Conservation (phyloP, 2,113 vertebrate species). For the Microtus richardsoni region DNA sequence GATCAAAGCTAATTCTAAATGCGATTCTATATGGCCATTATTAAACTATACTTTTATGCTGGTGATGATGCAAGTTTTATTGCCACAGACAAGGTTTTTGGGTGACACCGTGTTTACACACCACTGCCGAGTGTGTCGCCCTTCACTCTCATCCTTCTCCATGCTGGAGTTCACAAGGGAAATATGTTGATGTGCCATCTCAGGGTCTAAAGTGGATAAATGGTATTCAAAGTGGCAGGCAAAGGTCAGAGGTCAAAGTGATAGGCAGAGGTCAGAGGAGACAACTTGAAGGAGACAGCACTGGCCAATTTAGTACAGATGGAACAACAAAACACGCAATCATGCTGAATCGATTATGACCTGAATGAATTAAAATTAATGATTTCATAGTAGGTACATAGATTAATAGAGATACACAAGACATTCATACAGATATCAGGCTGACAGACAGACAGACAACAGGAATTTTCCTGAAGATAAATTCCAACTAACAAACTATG, state of each 20-base stretch:
- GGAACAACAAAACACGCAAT: background rate
- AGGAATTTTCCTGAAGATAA: background rate
- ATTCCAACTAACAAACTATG: slow-evolving; percentile 12
- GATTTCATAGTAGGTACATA: background rate
- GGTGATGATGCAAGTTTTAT: background rate
- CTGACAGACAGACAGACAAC: background rate
- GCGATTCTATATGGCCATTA: background rate
- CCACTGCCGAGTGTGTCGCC: background rate
- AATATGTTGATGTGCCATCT: background rate
- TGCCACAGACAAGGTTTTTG: background rate
- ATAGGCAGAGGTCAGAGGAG: background rate
- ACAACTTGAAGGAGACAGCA: background rate
- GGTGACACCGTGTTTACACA: background rate
- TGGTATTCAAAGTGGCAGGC: background rate
- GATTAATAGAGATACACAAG: background rate
- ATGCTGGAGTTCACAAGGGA: background rate
- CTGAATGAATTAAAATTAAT: background rate
- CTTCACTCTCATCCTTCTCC: background rate
- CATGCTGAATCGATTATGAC: background rate
- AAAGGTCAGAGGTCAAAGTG: no score
- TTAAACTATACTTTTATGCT: background rate
- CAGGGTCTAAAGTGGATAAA: background rate
- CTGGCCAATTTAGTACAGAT: background rate
- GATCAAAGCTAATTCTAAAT: background rate
- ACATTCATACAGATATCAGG: background rate